These are phyloP conservation scores for Caenorhabditis doughertyi DNA, from an alignment of 2,888 invertebrate genomes.

Conservation along the genomic window DNA sequence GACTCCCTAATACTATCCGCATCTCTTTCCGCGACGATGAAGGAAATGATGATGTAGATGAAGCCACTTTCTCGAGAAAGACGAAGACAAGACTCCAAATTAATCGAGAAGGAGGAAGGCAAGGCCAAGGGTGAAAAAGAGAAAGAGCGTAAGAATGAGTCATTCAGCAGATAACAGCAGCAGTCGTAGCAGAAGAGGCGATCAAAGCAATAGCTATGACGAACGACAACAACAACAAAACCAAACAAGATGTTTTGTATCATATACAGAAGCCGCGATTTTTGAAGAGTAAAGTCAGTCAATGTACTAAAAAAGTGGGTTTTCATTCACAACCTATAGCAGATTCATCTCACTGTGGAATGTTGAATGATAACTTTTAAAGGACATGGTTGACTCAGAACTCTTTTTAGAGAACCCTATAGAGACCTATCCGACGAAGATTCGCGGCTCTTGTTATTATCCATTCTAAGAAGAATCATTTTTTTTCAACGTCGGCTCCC, in stretches of 20 bases:
- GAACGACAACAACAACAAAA: constrained; percentile 39
- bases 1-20: constrained; percentile 18
- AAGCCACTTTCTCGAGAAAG: constrained; percentile 51
- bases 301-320: no score
- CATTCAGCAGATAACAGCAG: constrained; percentile 52
- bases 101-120: constrained; percentile 41
- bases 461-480: constrained; percentile 68
- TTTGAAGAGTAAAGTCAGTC: no score
- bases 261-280: background rate
- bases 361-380: no score
- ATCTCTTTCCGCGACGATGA: constrained; percentile 10
- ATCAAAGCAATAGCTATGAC: constrained; percentile 25
- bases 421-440: constrained; percentile 63
- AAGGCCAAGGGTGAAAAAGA: constrained; percentile 40
- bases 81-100: constrained; percentile 51
- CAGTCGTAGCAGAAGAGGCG: constrained; percentile 19
- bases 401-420: background rate
- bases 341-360: no score
- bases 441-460: constrained; percentile 64
- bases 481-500: constrained; percentile 9
- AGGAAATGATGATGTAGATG: constrained; percentile 47
- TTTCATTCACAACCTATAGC: no score
- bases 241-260: constrained; percentile 14
- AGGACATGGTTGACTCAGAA: background rate
- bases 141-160: constrained; percentile 33